These are phyloP conservation scores for Schizopygopsis malacanthus DNA, from an alignment of 2,797 vertebrate species.

Conservation along the genomic window DNA sequence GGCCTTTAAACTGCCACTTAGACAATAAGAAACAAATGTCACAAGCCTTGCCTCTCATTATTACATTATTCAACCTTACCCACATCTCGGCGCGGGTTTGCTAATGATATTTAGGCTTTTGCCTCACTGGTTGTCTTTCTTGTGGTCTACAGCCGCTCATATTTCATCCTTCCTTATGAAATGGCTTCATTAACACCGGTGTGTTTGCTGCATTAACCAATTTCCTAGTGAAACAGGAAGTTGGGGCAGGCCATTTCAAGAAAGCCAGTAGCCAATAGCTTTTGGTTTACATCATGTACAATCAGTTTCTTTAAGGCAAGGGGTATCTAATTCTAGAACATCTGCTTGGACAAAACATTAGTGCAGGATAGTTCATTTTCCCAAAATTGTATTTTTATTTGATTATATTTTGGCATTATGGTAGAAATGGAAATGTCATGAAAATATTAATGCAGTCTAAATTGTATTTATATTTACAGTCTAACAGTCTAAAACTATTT, in stretches of 20 bases:
- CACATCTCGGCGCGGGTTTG: constrained; percentile 70
- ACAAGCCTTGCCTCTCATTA: constrained; percentile 77
- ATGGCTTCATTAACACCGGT: background rate
- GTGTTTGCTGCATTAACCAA: background rate
- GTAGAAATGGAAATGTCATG: background rate
- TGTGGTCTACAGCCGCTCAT: background rate
- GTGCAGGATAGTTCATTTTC: background rate
- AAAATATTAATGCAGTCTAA: too few relatives aligned
- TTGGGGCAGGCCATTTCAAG: background rate
- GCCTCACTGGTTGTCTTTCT: background rate
- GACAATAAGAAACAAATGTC: constrained; percentile 95
- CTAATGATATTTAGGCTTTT: constrained; percentile 72
- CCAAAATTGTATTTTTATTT: too few relatives aligned
- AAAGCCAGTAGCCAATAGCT: background rate
- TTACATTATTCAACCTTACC: constrained; percentile 58
- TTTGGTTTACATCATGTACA: background rate
- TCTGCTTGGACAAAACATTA: background rate
- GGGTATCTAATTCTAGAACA: background rate
- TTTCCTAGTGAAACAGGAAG: background rate
- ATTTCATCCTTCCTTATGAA: constrained; percentile 1
- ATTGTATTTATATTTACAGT: too few relatives aligned
- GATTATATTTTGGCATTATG: background rate
- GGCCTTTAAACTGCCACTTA: constrained; percentile 85
- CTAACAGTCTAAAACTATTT: background rate
- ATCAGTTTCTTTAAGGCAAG: background rate